These are phyloP conservation scores for Eumacrocentrus americanus DNA, from an alignment of 2,888 invertebrate species.

Conservation along the genomic window DNA sequence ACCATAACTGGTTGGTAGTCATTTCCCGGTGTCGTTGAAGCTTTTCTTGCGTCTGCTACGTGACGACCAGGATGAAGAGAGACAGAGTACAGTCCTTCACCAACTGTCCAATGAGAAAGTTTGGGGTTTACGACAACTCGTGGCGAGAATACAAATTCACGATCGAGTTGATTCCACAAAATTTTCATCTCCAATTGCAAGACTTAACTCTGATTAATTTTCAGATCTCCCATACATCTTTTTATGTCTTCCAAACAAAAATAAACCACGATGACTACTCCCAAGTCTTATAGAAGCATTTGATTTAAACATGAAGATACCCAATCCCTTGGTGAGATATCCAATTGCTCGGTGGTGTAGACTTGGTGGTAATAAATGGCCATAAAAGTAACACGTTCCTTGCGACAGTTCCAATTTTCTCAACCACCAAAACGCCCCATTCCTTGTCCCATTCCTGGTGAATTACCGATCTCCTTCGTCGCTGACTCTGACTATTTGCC, in stretches of 20 bases:
- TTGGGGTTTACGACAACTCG: slow-evolving; percentile 20
- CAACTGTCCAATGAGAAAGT: slow-evolving; percentile 25
- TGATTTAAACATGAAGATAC: not conserved
- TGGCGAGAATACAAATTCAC: slow-evolving; percentile 22
- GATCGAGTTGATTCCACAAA: slow-evolving; percentile 11
- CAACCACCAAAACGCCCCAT: slow-evolving; percentile 37
- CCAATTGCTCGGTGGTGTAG: slow-evolving; percentile 35
- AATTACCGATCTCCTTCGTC: slow-evolving; percentile 41
- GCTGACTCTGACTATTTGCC: slow-evolving; percentile 36
- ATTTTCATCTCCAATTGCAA: slow-evolving; percentile 9
- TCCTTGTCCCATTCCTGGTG: slow-evolving; percentile 40
- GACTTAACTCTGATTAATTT: too few relatives aligned
- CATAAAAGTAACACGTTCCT: slow-evolving; percentile 41
- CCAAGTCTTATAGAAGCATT: too few relatives aligned
- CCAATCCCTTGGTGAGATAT: slow-evolving; percentile 22
- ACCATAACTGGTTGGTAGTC: slow-evolving; percentile 12
- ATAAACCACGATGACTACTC: too few relatives aligned
- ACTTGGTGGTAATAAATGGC: slow-evolving; percentile 32
- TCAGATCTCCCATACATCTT: too few relatives aligned
- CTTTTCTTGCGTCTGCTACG: slow-evolving; percentile 22
- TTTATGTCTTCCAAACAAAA: too few relatives aligned
- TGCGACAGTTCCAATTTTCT: slow-evolving; percentile 47
- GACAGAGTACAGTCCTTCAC: not conserved
- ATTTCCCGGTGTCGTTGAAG: slow-evolving; percentile 3
- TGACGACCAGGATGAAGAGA: slow-evolving; percentile 12